Base-by-base conservation (phyloP, 1,140 invertebrate genomes). In the Nixonia krombeini region DNA sequence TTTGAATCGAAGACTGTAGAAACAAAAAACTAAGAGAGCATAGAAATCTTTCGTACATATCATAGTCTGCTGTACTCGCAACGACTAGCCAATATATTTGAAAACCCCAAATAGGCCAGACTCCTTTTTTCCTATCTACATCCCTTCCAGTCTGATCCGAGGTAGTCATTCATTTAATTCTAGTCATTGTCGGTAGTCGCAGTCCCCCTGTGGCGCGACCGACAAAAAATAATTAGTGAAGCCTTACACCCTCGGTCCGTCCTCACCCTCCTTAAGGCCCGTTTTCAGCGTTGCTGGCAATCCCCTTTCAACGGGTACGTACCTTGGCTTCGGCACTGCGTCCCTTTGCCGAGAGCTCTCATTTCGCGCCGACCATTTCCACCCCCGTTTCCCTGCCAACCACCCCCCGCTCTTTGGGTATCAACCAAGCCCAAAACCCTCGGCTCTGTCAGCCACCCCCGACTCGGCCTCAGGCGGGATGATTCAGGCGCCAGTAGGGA, bases 151-250 rank as follows among this genome's bases (percentile, higher is more conserved):
- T n/a, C n/a, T n/a, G n/a, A n/a, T n/a, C n/a, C 78, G 75, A 79
- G 41, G 70, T 71, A 70, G 72, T 79, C 74, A 77, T 81, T 83
- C 80, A 80, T 83, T 82, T 78, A 81, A 83, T 83, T 80, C 79
- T 67, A 82, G 77, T 81, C 76, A 78, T 74, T 74, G 76, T 65
- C 66, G 72, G 65, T 69, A 71, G 70, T 71, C 72, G 74, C 80
- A 77, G n/a, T n/a, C n/a, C 79, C 80, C 81, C 75, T 78, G 76
- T 82, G 77, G 78, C 74, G 76, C 75, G 77, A 66, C 74, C 77
- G 74, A 81, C 81, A 81, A 83, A 83, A 83, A 84, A 83, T 82
- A 82, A 85, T 83, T 83, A 83, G 81, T 79, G 80, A 81, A 84
- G 80, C 80, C 82, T 79, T 81, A 82, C 73, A 72, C 77, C 77